Base-by-base conservation (phyloP, 1,140 invertebrate species). In the Mylabris phalerata region DNA sequence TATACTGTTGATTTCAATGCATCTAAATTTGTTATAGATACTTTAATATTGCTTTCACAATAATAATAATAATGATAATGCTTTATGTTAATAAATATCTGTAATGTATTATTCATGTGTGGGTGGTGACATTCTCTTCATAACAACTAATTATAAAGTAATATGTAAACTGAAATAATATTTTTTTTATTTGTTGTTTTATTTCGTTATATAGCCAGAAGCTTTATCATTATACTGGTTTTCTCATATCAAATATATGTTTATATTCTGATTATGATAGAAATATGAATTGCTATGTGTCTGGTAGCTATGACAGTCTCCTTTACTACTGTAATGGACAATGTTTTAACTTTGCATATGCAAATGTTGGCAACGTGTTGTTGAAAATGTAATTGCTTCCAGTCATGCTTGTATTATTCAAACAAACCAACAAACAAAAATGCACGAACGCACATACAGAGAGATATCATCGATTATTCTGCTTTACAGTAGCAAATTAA, bases 321-420 rank as follows among this genome's bases (percentile, higher is more conserved):
- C 51, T 46, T 54, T 54, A 54, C 13, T 42, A 44, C 51, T 44
- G 39, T 54, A 32, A 54, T 54, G 51, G 51, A 45, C 51, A 54
- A 45, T 54, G 51, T 54, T 32, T 54, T 42, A 45, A 38, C 38
- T 54, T 54, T 54, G 51, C 51, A 54, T 54, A 54, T 54, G 51
- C 51, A 54, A 54, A 54, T 54, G 42, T 46, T 54, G 51, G 46
- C 32, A 54, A 54, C 51, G 51, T 54, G 51, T 54, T 54, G 51
- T 54, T 54, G 51, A 54, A 54, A 54, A 44, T 54, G 51, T 54
- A 54, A 54, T 54, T 54, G 51, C 51, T 54, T 54, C 51, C 43
- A 54, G 51, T 45, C 51, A 54, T 54, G 51, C 51, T 54, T 54
- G 42, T 44, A 54, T 54, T 54, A 44, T 54, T 54, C 51, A 54